These are phyloP conservation scores for Diorhabda elongata DNA, from an alignment of 1,140 invertebrate genomes.

Conservation along the genomic window DNA sequence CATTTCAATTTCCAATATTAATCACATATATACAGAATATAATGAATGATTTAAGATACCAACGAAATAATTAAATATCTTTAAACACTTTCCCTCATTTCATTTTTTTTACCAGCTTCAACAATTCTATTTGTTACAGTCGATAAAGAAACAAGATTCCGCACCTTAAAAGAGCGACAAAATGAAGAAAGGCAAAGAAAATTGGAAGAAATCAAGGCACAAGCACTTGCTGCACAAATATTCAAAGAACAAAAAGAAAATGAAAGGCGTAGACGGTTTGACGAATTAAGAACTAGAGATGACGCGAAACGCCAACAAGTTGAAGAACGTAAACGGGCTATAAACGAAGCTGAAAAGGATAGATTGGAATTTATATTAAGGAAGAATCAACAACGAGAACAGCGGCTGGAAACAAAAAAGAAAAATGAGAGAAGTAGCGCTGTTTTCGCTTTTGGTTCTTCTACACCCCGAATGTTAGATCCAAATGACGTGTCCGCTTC, in stretches of 20 bases:
- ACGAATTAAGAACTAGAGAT: slow-evolving; percentile 74
- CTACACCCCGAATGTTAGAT: slow-evolving; percentile 80
- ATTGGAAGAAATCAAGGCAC: slow-evolving; percentile 79
- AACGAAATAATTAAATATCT: not conserved
- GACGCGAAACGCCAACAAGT: slow-evolving; percentile 72
- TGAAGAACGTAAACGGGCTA: slow-evolving; percentile 80
- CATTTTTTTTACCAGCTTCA: not conserved
- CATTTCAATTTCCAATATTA: too few species aligned
- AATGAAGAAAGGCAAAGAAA: slow-evolving; percentile 81
- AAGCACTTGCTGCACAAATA: slow-evolving; percentile 78
- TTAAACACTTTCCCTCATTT: not conserved
- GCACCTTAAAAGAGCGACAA: slow-evolving; percentile 71
- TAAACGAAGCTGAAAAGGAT: slow-evolving; percentile 81
- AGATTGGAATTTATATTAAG: slow-evolving; percentile 77
- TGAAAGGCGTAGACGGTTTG: slow-evolving; percentile 71
- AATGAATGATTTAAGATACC: not conserved
- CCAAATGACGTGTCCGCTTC: slow-evolving; percentile 71
- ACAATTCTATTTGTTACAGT: slow-evolving; percentile 35
- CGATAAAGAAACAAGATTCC: slow-evolving; percentile 58
- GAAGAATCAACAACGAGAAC: slow-evolving; percentile 80
- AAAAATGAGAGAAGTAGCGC: slow-evolving; percentile 64
- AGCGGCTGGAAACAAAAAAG: slow-evolving; percentile 70
- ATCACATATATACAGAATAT: too few species aligned
- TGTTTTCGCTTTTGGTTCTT: slow-evolving; percentile 85
- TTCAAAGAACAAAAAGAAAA: slow-evolving; percentile 85